These are phyloP conservation scores for Montifringilla adamsi DNA, from an alignment of 2,113 vertebrate genomes.

Conservation along the genomic window DNA sequence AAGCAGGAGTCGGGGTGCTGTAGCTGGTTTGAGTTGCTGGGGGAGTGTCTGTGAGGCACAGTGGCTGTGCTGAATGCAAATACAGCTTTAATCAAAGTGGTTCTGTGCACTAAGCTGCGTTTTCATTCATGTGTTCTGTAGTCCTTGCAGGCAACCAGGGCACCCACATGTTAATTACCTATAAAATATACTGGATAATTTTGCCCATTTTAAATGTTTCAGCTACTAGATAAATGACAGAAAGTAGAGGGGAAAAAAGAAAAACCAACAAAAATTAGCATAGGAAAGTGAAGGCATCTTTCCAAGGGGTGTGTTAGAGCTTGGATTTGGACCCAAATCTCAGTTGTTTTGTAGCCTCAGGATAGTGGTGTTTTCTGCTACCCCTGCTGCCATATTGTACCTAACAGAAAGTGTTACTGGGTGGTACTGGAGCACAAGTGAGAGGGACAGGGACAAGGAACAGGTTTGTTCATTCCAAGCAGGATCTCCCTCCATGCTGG, in stretches of 20 bases:
- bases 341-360: neutral
- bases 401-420: neutral
- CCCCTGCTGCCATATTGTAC: neutral
- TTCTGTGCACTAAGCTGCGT: neutral
- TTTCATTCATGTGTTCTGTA: neutral
- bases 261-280: neutral
- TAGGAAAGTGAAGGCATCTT: neutral
- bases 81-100: neutral
- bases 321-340: neutral
- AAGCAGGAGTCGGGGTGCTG: neutral
- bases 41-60: neutral
- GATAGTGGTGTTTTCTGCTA: neutral
- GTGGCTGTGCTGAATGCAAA: constrained; percentile 1
- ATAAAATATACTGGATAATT: neutral
- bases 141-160: neutral
- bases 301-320: neutral
- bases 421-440: neutral
- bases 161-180: neutral
- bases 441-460: neutral
- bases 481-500: neutral
- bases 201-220: neutral
- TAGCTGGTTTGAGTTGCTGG: fast-evolving
- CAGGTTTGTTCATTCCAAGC: neutral
- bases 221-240: neutral
- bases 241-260: neutral